These are phyloP conservation scores for Callorhinus ursinus DNA, from an alignment of 2,113 vertebrate genomes.

Conservation along the genomic window DNA sequence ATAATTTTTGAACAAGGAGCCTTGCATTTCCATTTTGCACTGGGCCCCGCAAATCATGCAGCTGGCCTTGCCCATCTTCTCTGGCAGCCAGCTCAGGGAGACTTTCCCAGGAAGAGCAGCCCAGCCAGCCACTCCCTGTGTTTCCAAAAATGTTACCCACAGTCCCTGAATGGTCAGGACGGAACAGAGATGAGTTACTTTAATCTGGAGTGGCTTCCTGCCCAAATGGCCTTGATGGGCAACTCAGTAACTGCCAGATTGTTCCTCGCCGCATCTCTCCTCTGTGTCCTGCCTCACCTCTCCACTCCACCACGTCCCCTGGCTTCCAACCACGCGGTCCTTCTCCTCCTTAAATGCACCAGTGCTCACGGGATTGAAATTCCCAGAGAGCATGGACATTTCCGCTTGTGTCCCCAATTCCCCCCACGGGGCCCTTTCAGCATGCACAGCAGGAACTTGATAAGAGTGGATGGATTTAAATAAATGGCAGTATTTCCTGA, in stretches of 20 bases:
- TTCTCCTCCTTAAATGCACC: not conserved
- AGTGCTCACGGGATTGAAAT: slow-evolving; percentile 12
- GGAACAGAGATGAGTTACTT: slow-evolving; percentile 51
- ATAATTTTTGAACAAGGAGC: not conserved
- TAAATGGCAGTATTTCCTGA: not conserved
- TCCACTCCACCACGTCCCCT: not conserved
- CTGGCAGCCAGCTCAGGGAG: not conserved
- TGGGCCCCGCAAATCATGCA: not conserved
- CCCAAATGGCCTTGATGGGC: not conserved
- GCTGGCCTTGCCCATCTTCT: slow-evolving; percentile 57
- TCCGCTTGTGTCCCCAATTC: not conserved
- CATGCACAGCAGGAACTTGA: not conserved
- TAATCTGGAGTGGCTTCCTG: slow-evolving; percentile 66
- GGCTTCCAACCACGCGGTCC: not conserved
- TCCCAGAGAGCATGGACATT: not conserved
- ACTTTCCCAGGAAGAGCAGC: slow-evolving; percentile 43
- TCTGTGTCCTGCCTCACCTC: not conserved
- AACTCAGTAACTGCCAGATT: not conserved
- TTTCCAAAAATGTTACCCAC: slow-evolving; percentile 72
- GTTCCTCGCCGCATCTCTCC: not conserved
- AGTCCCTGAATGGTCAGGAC: slow-evolving; percentile 45
- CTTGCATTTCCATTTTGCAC: not conserved
- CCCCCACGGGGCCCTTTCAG: not conserved
- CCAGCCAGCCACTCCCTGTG: slow-evolving; percentile 63
- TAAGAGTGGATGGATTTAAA: not conserved